phyloP scores from a whole-genome alignment of 2,888 invertebrate genomes.

The Cataglyphis rosenhaueri region DNA sequence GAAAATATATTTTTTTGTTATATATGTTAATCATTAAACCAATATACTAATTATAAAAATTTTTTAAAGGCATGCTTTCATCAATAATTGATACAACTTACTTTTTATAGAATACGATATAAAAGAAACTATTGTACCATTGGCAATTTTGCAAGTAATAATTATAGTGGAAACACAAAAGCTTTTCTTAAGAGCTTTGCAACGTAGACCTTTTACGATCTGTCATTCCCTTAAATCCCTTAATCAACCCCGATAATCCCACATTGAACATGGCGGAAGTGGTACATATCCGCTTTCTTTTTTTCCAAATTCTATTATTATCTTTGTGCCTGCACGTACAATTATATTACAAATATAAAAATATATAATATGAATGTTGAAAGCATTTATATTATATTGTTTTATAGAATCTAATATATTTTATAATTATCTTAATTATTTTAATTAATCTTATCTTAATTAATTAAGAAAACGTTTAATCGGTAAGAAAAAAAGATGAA shows the following conservation, averaged over 20 bases:
- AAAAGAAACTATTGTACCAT: conserved; percentile 5
- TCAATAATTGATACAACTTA: conserved; percentile 11
- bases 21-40: not conserved
- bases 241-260: conserved; percentile 73
- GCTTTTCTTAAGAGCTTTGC: conserved; percentile 62
- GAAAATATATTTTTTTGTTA: not conserved
- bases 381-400: too few species aligned
- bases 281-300: conserved; percentile 35
- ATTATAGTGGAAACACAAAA: conserved; percentile 70
- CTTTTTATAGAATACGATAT: conserved; percentile 11
- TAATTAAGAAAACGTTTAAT: too few species aligned
- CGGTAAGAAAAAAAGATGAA: too few species aligned
- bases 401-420: too few species aligned
- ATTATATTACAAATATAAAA: conserved; percentile 29
- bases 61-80: not conserved
- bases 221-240: conserved; percentile 72
- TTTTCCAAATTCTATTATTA: conserved; percentile 70
- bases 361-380: too few species aligned
- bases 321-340: conserved; percentile 55
- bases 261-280: conserved; percentile 68
- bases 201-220: conserved; percentile 60
- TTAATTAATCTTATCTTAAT: too few species aligned
- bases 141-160: conserved; percentile 71
- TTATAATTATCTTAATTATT: too few species aligned
- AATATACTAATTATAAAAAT: conserved; percentile 3